Conservation (phyloP, 2,888 invertebrate genomes). For the Dermolepida albohirtum region DNA sequence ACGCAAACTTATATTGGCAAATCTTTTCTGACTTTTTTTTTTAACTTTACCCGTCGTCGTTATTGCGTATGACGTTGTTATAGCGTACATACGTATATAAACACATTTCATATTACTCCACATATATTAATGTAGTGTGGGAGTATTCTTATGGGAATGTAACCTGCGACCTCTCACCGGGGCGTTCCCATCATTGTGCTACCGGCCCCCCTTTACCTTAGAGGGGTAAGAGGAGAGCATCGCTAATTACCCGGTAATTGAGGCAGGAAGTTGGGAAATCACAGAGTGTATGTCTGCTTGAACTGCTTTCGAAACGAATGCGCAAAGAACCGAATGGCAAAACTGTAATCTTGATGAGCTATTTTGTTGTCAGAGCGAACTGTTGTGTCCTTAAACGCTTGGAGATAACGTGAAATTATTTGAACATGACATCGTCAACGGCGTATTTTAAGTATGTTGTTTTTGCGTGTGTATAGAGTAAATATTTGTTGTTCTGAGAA, state of each 20-base stretch:
- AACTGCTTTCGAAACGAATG: conserved; percentile 42
- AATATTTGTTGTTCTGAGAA: conserved; percentile 9
- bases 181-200: conserved; percentile 66
- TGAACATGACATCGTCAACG: neutral
- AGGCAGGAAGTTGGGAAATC: conserved; percentile 66
- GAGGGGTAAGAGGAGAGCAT: conserved; percentile 50
- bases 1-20: conserved; percentile 34
- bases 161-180: conserved; percentile 65
- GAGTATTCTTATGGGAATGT: conserved; percentile 66
- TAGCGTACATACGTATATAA: conserved; percentile 9
- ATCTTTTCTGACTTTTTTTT: conserved; percentile 3
- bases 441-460: neutral
- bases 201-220: conserved; percentile 53
- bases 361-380: conserved; percentile 16
- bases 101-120: conserved; percentile 47
- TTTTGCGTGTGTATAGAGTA: neutral
- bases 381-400: conserved; percentile 23
- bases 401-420: conserved; percentile 26
- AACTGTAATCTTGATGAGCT: conserved; percentile 37
- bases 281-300: conserved; percentile 41
- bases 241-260: conserved; percentile 65
- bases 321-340: conserved; percentile 40
- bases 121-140: conserved; percentile 62
- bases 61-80: conserved; percentile 39
- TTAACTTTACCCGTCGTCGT: neutral